Evolutionary conservation across 2,888 invertebrate species (phyloP).

Genomic region (Plebejus melissa): DNA sequence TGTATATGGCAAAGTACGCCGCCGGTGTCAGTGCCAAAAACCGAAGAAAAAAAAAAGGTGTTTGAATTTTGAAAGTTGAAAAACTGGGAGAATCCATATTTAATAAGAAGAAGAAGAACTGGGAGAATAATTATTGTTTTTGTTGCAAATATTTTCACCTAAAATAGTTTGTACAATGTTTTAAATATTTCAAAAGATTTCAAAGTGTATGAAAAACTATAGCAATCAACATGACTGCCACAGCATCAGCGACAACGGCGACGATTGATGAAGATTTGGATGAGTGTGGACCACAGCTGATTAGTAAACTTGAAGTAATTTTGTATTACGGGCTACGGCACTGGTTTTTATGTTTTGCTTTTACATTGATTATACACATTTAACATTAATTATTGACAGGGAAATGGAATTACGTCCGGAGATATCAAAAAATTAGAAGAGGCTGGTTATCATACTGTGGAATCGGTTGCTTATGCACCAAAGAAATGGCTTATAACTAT

Average conservation of each 20-base stretch:
- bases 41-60: too few species aligned
- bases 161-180: background rate
- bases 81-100: too few species aligned
- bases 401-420: constrained; percentile 91
- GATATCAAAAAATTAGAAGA: constrained; percentile 97
- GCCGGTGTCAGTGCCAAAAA: too few species aligned
- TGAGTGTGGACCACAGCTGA: constrained; percentile 84
- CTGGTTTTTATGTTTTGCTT: background rate
- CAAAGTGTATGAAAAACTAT: background rate
- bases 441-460: constrained; percentile 96
- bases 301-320: constrained; percentile 85
- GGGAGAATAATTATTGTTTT: background rate
- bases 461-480: constrained; percentile 96
- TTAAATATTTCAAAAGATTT: background rate
- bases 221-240: constrained; percentile 54
- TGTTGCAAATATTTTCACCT: background rate
- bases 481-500: constrained; percentile 92
- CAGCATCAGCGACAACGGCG: constrained; percentile 74
- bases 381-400: constrained; percentile 72
- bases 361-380: background rate
- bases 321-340: background rate
- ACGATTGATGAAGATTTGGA: constrained; percentile 79
- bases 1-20: too few species aligned
- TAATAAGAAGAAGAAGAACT: too few species aligned
- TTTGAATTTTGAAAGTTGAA: too few species aligned